A percentile compares a stretch with the other conserved stretches of the same genome.
phyloP scores from a whole-genome alignment of 2,888 invertebrate genomes.

The Strigamia transsilvanica region DNA sequence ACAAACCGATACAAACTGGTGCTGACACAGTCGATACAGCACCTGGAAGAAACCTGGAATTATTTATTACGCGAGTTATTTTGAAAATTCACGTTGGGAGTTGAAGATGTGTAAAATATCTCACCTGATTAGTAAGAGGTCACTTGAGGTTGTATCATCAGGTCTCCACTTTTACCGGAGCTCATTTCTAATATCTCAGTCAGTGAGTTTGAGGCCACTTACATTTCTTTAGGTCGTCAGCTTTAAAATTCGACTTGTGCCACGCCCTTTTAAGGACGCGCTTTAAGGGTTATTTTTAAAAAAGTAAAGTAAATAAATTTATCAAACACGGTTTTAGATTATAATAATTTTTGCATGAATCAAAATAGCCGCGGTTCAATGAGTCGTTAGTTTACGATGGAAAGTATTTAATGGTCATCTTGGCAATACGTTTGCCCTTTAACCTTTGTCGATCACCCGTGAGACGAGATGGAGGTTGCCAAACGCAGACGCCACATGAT shows the following conservation, averaged over 20 bases:
- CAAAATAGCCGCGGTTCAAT: slow-evolving; percentile 1
- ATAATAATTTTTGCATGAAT: not conserved
- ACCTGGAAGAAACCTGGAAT: too few species aligned
- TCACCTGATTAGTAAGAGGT: slow-evolving; percentile 37
- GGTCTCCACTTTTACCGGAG: not conserved
- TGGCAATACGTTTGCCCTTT: slow-evolving; percentile 37
- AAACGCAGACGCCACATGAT: slow-evolving; percentile 33
- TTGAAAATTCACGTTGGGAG: not conserved
- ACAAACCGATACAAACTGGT: not conserved
- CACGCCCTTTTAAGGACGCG: not conserved
- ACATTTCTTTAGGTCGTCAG: not conserved
- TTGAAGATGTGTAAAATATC: not conserved
- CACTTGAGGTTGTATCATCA: slow-evolving; percentile 28
- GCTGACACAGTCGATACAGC: too few species aligned
- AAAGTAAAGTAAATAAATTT: too few species aligned
- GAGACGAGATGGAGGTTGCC: slow-evolving; percentile 39
- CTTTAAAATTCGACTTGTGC: not conserved
- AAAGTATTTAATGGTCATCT: slow-evolving; percentile 43
- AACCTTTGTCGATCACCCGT: slow-evolving; percentile 48
- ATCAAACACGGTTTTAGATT: not conserved
- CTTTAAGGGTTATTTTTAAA: not conserved
- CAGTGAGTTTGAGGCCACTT: not conserved
- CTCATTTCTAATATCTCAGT: slow-evolving; percentile 13
- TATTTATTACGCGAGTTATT: too few species aligned
- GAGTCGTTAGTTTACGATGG: not conserved